Percentiles rank a stretch among this genome's conserved stretches.
Conservation (phyloP, 2,797 vertebrate species). For the Yasuhikotakia modesta region DNA sequence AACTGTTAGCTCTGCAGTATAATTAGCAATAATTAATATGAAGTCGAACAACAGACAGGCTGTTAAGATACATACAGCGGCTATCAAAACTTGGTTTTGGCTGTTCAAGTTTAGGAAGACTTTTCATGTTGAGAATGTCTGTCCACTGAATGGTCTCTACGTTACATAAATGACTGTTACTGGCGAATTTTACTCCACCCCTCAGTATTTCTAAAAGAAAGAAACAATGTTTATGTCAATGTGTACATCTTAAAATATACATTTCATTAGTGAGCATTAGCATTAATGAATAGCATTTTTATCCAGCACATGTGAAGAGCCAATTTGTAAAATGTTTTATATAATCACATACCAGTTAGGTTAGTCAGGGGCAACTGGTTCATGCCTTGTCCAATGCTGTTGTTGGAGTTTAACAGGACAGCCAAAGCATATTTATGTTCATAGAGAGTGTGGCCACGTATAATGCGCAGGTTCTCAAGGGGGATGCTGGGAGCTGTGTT, state of each 20-base stretch:
- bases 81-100: conserved; percentile 35
- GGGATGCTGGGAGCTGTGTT: conserved; percentile 85
- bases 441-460: conserved; percentile 89
- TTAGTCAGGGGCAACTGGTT: conserved; percentile 81
- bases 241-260: too few relatives aligned
- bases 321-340: conserved; percentile 5
- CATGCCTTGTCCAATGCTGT: conserved; percentile 64
- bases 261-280: too few relatives aligned
- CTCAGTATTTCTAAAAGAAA: conserved; percentile 86
- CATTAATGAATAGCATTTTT: neutral
- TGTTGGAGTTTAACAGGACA: conserved; percentile 82
- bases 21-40: conserved; percentile 27
- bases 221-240: conserved; percentile 15
- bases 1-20: too few relatives aligned
- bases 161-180: conserved; percentile 82
- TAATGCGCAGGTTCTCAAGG: conserved; percentile 90
- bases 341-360: conserved; percentile 80
- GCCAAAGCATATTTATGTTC: conserved; percentile 79
- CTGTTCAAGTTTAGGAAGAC: conserved; percentile 65
- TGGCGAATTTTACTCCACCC: conserved; percentile 84
- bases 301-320: neutral
- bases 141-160: conserved; percentile 88
- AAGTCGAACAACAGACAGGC: neutral
- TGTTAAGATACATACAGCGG: conserved; percentile 76
- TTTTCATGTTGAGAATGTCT: conserved; percentile 81